Evolutionary conservation across 2,113 vertebrate species (phyloP).

Genomic region (Rattus rattus): DNA sequence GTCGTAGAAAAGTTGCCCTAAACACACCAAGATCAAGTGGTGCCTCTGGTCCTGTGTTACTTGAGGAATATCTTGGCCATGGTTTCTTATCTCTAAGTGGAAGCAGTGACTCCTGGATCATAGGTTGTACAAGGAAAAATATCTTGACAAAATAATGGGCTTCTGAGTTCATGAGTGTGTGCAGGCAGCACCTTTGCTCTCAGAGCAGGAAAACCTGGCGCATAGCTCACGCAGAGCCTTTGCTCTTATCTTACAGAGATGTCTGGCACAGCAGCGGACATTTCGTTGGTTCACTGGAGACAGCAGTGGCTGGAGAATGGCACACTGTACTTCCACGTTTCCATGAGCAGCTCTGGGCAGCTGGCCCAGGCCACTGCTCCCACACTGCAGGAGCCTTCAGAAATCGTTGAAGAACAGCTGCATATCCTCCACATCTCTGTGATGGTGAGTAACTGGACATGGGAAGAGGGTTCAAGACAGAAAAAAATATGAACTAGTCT

Average conservation of each 20-base stretch:
- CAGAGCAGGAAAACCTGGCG: fast-evolving
- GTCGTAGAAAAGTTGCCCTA: background rate
- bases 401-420: constrained; percentile 95
- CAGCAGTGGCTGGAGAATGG: constrained; percentile 99
- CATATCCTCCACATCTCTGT: constrained; percentile 98
- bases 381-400: constrained; percentile 91
- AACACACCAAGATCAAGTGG: background rate
- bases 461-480: fast-evolving
- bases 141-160: background rate
- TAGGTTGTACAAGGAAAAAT: background rate
- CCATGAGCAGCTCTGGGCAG: constrained; percentile 92
- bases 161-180: background rate
- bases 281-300: constrained; percentile 98
- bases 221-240: background rate
- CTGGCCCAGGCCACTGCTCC: constrained; percentile 90
- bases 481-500: background rate
- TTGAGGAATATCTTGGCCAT: background rate
- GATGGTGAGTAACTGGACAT: constrained; percentile 91
- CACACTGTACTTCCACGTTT: constrained; percentile 97
- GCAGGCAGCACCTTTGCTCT: background rate
- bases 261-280: constrained; percentile 94
- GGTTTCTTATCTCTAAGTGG: background rate
- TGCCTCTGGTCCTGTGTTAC: background rate
- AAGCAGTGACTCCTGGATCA: background rate
- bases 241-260: constrained; percentile 92